Conservation (phyloP, 2,888 invertebrate genomes). For the Carterocephalus palaemon region DNA sequence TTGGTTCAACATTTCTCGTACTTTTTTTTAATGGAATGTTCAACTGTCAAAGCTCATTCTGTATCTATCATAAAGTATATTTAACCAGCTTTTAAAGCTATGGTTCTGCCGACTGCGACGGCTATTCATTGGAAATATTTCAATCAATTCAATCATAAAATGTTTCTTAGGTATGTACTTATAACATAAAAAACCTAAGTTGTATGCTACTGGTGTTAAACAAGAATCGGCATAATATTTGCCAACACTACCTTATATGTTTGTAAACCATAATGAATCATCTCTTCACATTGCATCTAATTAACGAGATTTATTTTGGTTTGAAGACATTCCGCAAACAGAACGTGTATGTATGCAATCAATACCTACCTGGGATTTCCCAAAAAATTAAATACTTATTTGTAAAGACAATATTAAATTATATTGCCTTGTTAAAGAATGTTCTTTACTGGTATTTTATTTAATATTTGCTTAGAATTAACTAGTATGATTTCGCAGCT, state of each 20-base stretch:
- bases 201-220: conserved; percentile 16
- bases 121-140: no score
- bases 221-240: conserved; percentile 13
- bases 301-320: conserved; percentile 7
- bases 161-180: no score
- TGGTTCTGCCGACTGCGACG: no score
- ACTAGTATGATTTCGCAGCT: no score
- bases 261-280: conserved; percentile 12
- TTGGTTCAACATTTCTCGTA: no score
- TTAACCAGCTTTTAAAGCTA: no score
- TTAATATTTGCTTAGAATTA: not conserved
- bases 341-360: conserved; percentile 1
- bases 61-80: no score
- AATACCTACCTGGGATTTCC: conserved; percentile 14
- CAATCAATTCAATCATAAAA: no score
- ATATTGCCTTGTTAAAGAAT: conserved; percentile 7
- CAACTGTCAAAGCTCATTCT: no score
- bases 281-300: conserved; percentile 5
- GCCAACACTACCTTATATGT: not conserved
- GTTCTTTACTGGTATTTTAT: not conserved
- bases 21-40: no score
- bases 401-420: conserved; percentile 9
- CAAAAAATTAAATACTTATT: conserved; percentile 22
- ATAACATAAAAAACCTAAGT: no score
- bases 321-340: conserved; percentile 1